Percentiles rank a stretch among this genome's conserved stretches.
Conservation (phyloP, 1,140 invertebrate species). For the Dendrolimus kikuchii region DNA sequence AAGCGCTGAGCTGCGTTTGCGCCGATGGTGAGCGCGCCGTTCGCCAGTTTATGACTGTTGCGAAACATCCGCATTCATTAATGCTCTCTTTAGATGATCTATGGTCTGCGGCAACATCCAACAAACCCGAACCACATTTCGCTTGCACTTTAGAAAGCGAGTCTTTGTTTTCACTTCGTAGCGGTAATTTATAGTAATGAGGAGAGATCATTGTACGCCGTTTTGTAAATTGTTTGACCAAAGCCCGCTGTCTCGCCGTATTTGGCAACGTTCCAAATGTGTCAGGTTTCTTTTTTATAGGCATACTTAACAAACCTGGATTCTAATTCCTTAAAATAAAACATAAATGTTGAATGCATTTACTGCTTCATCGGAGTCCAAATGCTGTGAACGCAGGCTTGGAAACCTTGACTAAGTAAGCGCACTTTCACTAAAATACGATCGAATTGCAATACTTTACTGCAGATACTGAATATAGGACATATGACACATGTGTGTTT, state of each 20-base stretch:
- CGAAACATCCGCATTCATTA: slow-evolving; percentile 41
- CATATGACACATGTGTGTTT: slow-evolving; percentile 10
- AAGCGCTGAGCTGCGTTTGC: neutral
- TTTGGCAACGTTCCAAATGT: slow-evolving; percentile 36
- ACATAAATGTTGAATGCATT: neutral
- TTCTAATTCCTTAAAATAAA: slow-evolving; percentile 26
- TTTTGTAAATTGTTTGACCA: slow-evolving; percentile 42
- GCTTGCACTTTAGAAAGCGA: slow-evolving; percentile 60
- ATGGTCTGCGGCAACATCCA: slow-evolving; percentile 23
- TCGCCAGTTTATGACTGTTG: slow-evolving; percentile 6
- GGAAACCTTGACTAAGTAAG: slow-evolving; percentile 46
- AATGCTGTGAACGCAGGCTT: slow-evolving; percentile 30
- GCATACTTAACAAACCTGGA: slow-evolving; percentile 15
- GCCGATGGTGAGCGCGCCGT: neutral
- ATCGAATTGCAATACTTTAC: slow-evolving; percentile 10
- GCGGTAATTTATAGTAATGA: slow-evolving; percentile 58
- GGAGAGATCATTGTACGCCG: slow-evolving; percentile 52
- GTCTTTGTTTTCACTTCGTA: slow-evolving; percentile 63
- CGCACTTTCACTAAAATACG: slow-evolving; percentile 46
- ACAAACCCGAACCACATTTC: slow-evolving; percentile 40
- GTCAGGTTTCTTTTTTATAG: slow-evolving; percentile 31
- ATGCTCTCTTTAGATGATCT: slow-evolving; percentile 28
- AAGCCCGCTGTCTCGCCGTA: slow-evolving; percentile 22
- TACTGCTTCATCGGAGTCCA: neutral
- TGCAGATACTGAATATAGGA: slow-evolving; percentile 20